Conservation (phyloP, 1,140 invertebrate species). For the Neuroterus valhalla region DNA sequence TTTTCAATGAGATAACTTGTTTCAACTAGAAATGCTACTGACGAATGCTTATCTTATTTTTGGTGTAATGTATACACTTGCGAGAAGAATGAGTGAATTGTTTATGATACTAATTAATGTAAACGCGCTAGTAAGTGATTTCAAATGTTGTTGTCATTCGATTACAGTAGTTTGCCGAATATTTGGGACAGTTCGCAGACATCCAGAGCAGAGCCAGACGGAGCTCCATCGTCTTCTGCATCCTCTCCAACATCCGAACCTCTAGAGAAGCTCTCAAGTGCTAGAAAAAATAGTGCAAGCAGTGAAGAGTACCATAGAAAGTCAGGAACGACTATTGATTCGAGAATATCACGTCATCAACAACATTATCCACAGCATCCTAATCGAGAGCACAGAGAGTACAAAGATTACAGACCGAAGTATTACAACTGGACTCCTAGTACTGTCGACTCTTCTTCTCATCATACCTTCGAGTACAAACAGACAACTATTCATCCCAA, state of each 20-base stretch:
- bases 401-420: slow-evolving; percentile 74
- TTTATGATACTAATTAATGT: too few relatives aligned
- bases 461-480: slow-evolving; percentile 55
- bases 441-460: neutral
- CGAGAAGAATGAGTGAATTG: too few relatives aligned
- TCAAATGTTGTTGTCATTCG: slow-evolving; percentile 29
- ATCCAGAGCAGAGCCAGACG: slow-evolving; percentile 80
- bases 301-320: slow-evolving; percentile 50
- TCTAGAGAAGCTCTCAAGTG: slow-evolving; percentile 48
- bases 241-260: slow-evolving; percentile 64
- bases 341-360: slow-evolving; percentile 63
- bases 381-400: slow-evolving; percentile 64
- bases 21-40: too few relatives aligned
- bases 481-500: slow-evolving; percentile 74
- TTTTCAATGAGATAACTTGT: too few relatives aligned
- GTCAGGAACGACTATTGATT: slow-evolving; percentile 69
- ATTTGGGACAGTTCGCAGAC: slow-evolving; percentile 57
- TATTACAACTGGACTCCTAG: slow-evolving; percentile 66
- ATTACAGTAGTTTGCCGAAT: slow-evolving; percentile 59
- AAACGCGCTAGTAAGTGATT: neutral
- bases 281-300: slow-evolving; percentile 52
- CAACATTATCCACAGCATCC: slow-evolving; percentile 45
- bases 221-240: slow-evolving; percentile 76
- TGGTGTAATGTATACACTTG: too few relatives aligned
- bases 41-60: too few relatives aligned